Base-by-base conservation (phyloP, 2,888 invertebrate species). In the Machimus rusticus region DNA sequence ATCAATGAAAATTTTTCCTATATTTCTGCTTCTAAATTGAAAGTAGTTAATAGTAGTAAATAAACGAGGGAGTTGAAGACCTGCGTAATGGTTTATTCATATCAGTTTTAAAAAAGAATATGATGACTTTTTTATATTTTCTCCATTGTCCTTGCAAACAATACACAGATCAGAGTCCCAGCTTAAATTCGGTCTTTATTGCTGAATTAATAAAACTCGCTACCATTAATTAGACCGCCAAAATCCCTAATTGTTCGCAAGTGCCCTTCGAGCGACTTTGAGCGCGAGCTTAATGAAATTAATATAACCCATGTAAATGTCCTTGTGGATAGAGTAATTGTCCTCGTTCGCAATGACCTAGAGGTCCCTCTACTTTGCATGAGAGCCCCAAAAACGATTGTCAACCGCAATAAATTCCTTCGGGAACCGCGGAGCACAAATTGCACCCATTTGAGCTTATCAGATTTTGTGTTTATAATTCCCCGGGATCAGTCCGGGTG, bases 361-460 rank as follows among this genome's bases (percentile, higher is more conserved):
- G 5, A 57, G n/a, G 57, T 28, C 23, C 12, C 19, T 16, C 55
- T 2, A 55, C 8, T 19, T 2, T 14, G 9, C 28, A 66, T 28
- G 66, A 12, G n/a, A 55, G 19, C 19, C 0, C 55, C 74, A 8
- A 34, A 31, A 82, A 57, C 57, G 37, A 34, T 82, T 57, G 31
- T 55, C 82, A 57, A 31, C 82, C 57, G 34, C 82, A 66, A 66
- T 82, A 82, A 55, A 82, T 55, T 51, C 31, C 82, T 51, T 34
- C 23, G 4, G 51, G 28, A 82, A 82, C 66, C 82, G 82, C 66
- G 82, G 31, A 82, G 82, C 82, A 82, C 82, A 82, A 82, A 82
- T 82, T 82, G 82, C 82, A 82, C 57, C 82, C 82, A 82, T 82
- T 39, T 82, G 66, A 39, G 82, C 82, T 82, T 82, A 82, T 82